These are phyloP conservation scores for Drosophila nigrodunni DNA, from an alignment of 1,140 invertebrate genomes.

Conservation along the genomic window DNA sequence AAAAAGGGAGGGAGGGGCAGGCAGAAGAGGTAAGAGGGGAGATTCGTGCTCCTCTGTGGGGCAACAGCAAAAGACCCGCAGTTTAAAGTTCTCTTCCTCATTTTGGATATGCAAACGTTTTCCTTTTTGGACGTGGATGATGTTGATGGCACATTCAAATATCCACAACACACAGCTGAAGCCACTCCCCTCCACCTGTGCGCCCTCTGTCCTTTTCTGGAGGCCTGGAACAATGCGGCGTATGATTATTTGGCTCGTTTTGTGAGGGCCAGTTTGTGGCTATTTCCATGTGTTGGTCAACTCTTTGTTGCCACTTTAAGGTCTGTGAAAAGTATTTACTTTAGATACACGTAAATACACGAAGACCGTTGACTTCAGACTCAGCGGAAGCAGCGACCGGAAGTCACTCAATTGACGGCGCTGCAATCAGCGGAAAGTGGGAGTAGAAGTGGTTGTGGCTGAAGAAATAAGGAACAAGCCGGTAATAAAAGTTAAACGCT, in stretches of 20 bases:
- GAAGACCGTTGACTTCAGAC: neutral
- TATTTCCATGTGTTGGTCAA: conserved; percentile 39
- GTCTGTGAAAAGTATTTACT: conserved; percentile 12
- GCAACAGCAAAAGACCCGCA: conserved; percentile 44
- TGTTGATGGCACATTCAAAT: conserved; percentile 62
- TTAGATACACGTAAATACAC: neutral
- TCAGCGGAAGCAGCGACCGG: conserved; percentile 37
- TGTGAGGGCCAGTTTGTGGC: conserved; percentile 55
- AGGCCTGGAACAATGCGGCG: conserved; percentile 66
- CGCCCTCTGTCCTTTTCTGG: neutral
- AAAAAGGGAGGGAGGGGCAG: neutral
- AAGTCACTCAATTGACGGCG: conserved; percentile 63
- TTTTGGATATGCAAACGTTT: conserved; percentile 46
- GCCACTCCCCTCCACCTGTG: neutral
- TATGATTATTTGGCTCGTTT: conserved; percentile 68
- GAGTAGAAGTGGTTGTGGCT: conserved; percentile 1
- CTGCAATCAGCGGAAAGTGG: conserved; percentile 36
- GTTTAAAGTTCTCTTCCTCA: conserved; percentile 44
- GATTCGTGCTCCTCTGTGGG: neutral
- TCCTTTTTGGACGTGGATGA: conserved; percentile 24
- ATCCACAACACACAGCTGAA: conserved; percentile 46
- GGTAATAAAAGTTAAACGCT: conserved; percentile 34
- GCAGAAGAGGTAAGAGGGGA: neutral
- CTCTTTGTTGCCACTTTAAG: conserved; percentile 54
- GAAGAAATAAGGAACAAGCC: neutral